Evolutionary conservation across 1,140 invertebrate species (phyloP).

Genomic region (Bathynomus jamesi): DNA sequence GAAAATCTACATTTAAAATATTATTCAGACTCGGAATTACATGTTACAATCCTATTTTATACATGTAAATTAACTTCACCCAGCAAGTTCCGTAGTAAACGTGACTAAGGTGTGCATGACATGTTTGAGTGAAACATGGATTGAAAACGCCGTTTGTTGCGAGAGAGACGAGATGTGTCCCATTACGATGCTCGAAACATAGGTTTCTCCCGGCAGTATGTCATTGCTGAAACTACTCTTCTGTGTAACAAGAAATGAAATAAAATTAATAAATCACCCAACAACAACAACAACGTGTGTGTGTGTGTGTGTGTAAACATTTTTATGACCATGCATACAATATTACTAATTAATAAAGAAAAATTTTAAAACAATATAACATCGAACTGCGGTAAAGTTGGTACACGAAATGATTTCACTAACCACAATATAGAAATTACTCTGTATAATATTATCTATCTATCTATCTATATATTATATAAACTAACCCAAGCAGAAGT

Average conservation of each 20-base stretch:
- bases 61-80: slow-evolving; percentile 44
- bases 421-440: too few relatives aligned
- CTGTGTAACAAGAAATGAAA: slow-evolving; percentile 43
- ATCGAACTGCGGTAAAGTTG: too few relatives aligned
- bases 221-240: slow-evolving; percentile 61
- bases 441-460: too few relatives aligned
- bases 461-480: background rate
- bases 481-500: slow-evolving; percentile 42
- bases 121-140: slow-evolving; percentile 60
- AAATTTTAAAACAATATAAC: too few relatives aligned
- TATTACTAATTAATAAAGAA: too few relatives aligned
- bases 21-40: too few relatives aligned
- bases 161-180: slow-evolving; percentile 50
- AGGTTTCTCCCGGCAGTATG: slow-evolving; percentile 72
- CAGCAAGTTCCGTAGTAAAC: slow-evolving; percentile 59
- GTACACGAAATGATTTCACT: too few relatives aligned
- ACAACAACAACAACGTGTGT: background rate
- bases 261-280: background rate
- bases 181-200: slow-evolving; percentile 53
- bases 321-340: background rate
- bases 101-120: slow-evolving; percentile 56
- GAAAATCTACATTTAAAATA: too few relatives aligned
- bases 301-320: background rate
- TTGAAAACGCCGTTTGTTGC: slow-evolving; percentile 52
- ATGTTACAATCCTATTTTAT: too few relatives aligned